A percentile compares a stretch with the other conserved stretches of the same genome.
Evolutionary conservation across 2,113 vertebrate species (phyloP).

Genomic region (Microtus richardsoni): DNA sequence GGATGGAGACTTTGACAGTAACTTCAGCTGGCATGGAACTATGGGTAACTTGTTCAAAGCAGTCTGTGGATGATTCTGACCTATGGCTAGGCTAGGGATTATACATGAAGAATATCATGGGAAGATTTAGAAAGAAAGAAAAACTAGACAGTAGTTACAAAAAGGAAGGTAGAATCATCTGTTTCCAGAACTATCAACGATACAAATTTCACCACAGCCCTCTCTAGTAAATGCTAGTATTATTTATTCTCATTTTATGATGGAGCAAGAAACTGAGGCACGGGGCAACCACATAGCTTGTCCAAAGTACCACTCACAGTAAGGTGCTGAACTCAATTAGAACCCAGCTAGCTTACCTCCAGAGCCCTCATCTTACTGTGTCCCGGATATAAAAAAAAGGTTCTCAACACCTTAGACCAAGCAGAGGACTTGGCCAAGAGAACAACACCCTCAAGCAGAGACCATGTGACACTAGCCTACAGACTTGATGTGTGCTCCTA

Average conservation of each 20-base stretch:
- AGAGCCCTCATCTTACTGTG: fast-evolving
- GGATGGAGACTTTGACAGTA: not conserved
- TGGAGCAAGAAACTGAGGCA: not conserved
- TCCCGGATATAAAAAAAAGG: not conserved
- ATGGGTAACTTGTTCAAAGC: not conserved
- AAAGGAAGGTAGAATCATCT: too few species aligned
- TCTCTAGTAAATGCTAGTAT: not conserved
- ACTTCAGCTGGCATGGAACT: not conserved
- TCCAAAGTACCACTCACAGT: not conserved
- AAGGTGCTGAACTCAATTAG: not conserved
- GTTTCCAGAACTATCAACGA: not conserved
- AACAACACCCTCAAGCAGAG: not conserved
- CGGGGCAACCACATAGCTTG: not conserved
- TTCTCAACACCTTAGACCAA: not conserved
- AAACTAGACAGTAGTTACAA: not conserved
- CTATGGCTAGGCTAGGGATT: not conserved
- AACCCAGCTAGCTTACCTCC: not conserved
- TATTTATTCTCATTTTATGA: not conserved
- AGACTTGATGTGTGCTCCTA: fast-evolving
- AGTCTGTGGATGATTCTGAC: not conserved
- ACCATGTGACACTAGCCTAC: fast-evolving
- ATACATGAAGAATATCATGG: not conserved
- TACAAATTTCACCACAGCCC: not conserved
- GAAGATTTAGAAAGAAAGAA: not conserved
- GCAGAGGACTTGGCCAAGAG: too few species aligned